These are phyloP conservation scores for Gambusia affinis DNA, from an alignment of 2,113 vertebrate genomes.

Conservation along the genomic window DNA sequence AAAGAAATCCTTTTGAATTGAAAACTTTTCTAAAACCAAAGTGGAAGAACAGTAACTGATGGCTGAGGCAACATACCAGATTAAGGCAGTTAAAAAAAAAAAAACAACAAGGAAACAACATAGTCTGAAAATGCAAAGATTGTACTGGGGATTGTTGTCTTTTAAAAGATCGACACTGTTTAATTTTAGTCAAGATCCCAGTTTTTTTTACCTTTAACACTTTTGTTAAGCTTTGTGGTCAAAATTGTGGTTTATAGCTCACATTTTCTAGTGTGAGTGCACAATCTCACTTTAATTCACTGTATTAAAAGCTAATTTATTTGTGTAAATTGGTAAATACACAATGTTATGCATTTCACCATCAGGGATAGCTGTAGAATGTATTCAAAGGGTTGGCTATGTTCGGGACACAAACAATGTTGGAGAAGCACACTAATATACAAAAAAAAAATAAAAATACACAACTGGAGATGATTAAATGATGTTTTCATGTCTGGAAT, in stretches of 20 bases:
- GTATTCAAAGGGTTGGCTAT: background rate
- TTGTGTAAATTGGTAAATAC: background rate
- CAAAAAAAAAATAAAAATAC: background rate
- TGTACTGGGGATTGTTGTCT: slow-evolving; percentile 53
- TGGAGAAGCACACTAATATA: background rate
- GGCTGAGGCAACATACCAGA: slow-evolving; percentile 54
- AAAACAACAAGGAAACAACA: background rate
- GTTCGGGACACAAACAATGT: background rate
- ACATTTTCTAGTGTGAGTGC: background rate
- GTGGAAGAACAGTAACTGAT: slow-evolving; percentile 38
- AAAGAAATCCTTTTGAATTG: slow-evolving; percentile 49
- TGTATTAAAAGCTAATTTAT: too few relatives aligned
- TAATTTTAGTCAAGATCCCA: background rate
- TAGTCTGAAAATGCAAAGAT: slow-evolving; percentile 38
- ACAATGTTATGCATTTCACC: background rate
- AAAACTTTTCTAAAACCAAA: slow-evolving; percentile 30
- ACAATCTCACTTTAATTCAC: background rate
- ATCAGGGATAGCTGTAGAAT: background rate
- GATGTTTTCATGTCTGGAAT: too few relatives aligned
- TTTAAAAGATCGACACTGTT: slow-evolving; percentile 32
- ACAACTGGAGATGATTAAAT: background rate
- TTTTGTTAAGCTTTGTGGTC: background rate
- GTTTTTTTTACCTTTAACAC: slow-evolving; percentile 8
- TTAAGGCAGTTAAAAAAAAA: slow-evolving; percentile 22
- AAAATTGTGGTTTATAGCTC: background rate